A percentile compares a stretch with the other conserved stretches of the same genome.
phyloP scores from a whole-genome alignment of 2,113 vertebrate species.

The Odocoileus virginianus region DNA sequence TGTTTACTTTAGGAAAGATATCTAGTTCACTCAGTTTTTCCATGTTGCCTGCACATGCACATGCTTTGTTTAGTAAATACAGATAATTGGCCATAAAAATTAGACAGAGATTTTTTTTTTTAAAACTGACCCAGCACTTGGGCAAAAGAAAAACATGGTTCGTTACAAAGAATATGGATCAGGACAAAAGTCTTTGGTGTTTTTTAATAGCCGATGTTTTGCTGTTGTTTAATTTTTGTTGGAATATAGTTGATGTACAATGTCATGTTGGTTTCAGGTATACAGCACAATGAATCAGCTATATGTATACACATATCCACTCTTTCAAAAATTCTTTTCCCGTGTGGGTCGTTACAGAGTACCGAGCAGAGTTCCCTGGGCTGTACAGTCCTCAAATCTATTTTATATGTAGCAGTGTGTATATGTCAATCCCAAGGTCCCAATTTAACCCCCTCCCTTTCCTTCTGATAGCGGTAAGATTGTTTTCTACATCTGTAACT shows the following conservation, averaged over 20 bases:
- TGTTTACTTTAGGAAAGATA: neutral
- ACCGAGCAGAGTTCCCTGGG: neutral
- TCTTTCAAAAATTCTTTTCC: neutral
- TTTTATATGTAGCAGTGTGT: neutral
- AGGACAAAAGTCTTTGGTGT: neutral
- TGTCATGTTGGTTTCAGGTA: neutral
- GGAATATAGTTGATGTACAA: neutral
- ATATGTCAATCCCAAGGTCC: neutral
- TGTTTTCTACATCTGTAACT: neutral
- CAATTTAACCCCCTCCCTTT: neutral
- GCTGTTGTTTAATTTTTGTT: neutral
- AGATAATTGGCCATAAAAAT: neutral
- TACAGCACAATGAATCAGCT: neutral
- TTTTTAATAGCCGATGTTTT: neutral
- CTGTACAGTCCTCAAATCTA: neutral
- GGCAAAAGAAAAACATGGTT: neutral
- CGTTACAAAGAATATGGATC: neutral
- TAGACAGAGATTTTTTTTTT: neutral
- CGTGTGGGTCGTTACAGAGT: neutral
- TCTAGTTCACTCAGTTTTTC: neutral
- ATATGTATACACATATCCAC: neutral
- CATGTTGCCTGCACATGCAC: neutral
- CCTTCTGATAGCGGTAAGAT: neutral
- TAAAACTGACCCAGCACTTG: neutral
- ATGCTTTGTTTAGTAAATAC: conserved; percentile 11